phyloP scores from a whole-genome alignment of 2,113 vertebrate genomes.

The Vanacampus margaritifer region DNA sequence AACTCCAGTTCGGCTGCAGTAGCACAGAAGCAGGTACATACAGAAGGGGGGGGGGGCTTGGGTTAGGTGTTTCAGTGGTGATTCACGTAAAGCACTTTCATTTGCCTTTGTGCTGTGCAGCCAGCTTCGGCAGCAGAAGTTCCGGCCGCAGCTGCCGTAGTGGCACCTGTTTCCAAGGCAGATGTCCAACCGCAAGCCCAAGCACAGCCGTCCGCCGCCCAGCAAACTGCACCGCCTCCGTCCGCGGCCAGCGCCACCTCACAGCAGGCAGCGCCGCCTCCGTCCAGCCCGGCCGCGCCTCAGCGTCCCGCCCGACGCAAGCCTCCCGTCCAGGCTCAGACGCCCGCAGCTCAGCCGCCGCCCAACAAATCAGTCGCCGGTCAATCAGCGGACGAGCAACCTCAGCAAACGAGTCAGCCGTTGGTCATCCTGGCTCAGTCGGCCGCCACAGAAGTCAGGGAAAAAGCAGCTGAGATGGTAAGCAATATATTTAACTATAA shows the following conservation, averaged over 20 bases:
- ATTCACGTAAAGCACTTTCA: not conserved
- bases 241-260: conserved; percentile 35
- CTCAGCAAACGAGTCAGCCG: conserved; percentile 39
- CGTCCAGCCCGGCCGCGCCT: conserved; percentile 70
- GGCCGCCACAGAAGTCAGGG: conserved; percentile 38
- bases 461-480: conserved; percentile 50
- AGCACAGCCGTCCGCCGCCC: conserved; percentile 35
- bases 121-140: conserved; percentile 32
- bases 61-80: not conserved
- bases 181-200: conserved; percentile 46
- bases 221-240: conserved; percentile 43
- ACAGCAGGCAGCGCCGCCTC: conserved; percentile 55
- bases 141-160: conserved; percentile 13
- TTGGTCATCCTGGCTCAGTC: conserved; percentile 32
- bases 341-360: conserved; percentile 37
- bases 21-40: conserved; percentile 63
- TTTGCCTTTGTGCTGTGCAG: conserved; percentile 35
- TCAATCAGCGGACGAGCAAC: conserved; percentile 25
- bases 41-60: not conserved
- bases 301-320: conserved; percentile 73
- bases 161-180: conserved; percentile 39
- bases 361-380: conserved; percentile 14
- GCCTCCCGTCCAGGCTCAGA: conserved; percentile 45
- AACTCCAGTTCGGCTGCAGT: conserved; percentile 38
- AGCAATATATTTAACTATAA: conserved; percentile 14